These are phyloP conservation scores for Labeo catla DNA, from an alignment of 2,113 vertebrate species.

Conservation along the genomic window DNA sequence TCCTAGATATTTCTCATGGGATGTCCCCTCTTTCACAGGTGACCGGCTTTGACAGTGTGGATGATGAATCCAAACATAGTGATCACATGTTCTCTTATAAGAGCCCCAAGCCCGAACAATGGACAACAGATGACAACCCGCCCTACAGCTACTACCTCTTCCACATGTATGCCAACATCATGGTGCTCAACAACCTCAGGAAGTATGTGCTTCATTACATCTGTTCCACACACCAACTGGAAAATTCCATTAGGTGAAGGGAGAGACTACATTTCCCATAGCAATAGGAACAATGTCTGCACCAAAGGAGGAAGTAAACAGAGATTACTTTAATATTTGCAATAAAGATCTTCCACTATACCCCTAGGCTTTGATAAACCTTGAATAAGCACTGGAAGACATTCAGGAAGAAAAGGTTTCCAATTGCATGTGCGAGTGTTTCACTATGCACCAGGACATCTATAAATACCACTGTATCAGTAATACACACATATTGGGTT, in stretches of 20 bases:
- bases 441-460: slow-evolving; percentile 23
- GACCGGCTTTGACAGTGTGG: slow-evolving; percentile 97
- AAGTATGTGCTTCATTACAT: slow-evolving; percentile 77
- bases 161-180: slow-evolving; percentile 98
- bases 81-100: slow-evolving; percentile 96
- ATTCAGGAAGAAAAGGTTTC: slow-evolving; percentile 13
- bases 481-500: slow-evolving; percentile 25
- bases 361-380: slow-evolving; percentile 18
- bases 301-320: neutral
- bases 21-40: slow-evolving; percentile 74
- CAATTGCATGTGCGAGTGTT: slow-evolving; percentile 25
- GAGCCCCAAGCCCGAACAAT: slow-evolving; percentile 90
- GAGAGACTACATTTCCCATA: neutral
- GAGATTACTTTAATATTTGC: slow-evolving; percentile 21
- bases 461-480: slow-evolving; percentile 48
- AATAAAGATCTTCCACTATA: neutral
- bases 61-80: slow-evolving; percentile 97
- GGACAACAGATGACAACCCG: slow-evolving; percentile 90
- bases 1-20: neutral
- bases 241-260: slow-evolving; percentile 17
- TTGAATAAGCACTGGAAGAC: slow-evolving; percentile 26
- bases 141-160: slow-evolving; percentile 98
- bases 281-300: neutral
- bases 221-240: neutral
- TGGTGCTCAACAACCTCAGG: slow-evolving; percentile 97